Conservation (phyloP, 1,140 invertebrate species). For the Tetranychus cinnabarinus region DNA sequence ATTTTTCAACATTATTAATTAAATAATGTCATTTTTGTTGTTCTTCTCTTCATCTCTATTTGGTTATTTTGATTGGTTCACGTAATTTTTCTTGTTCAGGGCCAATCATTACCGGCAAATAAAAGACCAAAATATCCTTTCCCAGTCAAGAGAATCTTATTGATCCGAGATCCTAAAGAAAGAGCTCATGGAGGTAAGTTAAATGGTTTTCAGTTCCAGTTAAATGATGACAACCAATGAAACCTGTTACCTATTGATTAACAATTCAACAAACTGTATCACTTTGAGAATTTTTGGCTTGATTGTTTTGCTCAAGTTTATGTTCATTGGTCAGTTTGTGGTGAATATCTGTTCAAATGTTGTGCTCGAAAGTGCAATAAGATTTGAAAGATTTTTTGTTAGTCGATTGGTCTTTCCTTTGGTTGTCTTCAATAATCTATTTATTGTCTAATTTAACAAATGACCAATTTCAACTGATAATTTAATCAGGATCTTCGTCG, state of each 20-base stretch:
- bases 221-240: too few species aligned
- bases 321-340: neutral
- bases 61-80: neutral
- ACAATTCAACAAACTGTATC: neutral
- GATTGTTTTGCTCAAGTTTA: neutral
- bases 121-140: slow-evolving; percentile 18
- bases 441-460: too few species aligned
- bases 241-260: neutral
- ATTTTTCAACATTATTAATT: neutral
- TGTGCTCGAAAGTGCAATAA: too few species aligned
- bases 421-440: too few species aligned
- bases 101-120: neutral
- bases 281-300: neutral
- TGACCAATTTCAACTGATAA: neutral
- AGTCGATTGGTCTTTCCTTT: too few species aligned
- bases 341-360: too few species aligned
- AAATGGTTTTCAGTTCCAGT: neutral
- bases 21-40: neutral
- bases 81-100: neutral
- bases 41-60: neutral
- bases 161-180: slow-evolving; percentile 34
- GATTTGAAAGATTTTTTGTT: too few species aligned
- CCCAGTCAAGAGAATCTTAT: slow-evolving; percentile 29
- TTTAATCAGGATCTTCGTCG: neutral
- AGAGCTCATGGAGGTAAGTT: slow-evolving; percentile 26